Conservation (phyloP, 1,140 invertebrate genomes). For the Bradysia coprophila region DNA sequence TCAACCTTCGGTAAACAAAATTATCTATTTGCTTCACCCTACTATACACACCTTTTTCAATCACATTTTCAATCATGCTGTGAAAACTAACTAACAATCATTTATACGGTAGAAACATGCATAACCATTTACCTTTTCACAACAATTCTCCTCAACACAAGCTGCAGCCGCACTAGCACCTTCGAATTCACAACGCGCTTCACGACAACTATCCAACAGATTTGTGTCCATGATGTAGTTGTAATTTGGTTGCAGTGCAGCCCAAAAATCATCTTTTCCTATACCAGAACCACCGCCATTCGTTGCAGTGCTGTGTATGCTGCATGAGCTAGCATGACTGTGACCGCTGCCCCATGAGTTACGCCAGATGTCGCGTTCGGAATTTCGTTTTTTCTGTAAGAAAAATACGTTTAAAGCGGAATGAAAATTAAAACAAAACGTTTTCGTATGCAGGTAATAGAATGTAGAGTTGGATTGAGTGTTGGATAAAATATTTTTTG, state of each 20-base stretch:
- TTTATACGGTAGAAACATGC: not conserved
- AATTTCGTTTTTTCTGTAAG: slow-evolving; percentile 24
- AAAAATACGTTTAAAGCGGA: slow-evolving; percentile 3
- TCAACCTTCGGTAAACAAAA: too few species aligned
- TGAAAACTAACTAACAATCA: not conserved
- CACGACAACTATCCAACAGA: slow-evolving; percentile 72
- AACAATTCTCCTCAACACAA: not conserved
- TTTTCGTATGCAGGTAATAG: too few species aligned
- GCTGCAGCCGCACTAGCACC: slow-evolving; percentile 6
- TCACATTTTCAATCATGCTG: too few species aligned
- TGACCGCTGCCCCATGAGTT: slow-evolving; percentile 48
- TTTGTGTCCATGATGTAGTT: slow-evolving; percentile 89
- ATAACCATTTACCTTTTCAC: not conserved
- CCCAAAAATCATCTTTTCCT: slow-evolving; percentile 71
- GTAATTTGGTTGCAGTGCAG: slow-evolving; percentile 69
- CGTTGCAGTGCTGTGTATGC: slow-evolving; percentile 29
- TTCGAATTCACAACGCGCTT: slow-evolving; percentile 20
- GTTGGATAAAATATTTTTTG: too few species aligned
- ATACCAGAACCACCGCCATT: too few species aligned
- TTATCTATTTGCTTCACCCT: too few species aligned
- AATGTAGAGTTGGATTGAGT: too few species aligned
- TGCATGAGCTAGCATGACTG: slow-evolving; percentile 29
- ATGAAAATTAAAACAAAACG: slow-evolving; percentile 1
- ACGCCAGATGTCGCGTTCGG: slow-evolving; percentile 39
- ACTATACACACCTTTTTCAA: too few species aligned